These are phyloP conservation scores for Helicolenus hilgendorfi DNA, from an alignment of 2,797 vertebrate species.

Conservation along the genomic window DNA sequence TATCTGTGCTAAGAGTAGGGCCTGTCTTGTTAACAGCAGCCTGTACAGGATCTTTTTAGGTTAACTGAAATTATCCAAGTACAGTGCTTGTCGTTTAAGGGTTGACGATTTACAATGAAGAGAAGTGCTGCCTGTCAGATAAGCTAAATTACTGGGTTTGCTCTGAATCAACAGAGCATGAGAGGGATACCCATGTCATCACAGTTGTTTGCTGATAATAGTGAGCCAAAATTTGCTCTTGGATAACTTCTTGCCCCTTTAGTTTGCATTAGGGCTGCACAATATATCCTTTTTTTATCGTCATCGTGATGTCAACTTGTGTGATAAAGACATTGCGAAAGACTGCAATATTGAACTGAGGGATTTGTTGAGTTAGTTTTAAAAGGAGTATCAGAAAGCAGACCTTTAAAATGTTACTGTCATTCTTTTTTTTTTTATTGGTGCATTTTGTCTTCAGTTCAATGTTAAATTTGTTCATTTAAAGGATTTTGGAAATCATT, in stretches of 20 bases:
- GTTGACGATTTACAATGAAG: not conserved
- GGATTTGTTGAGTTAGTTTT: no score
- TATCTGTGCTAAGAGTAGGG: conserved; percentile 48
- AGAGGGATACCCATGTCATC: not conserved
- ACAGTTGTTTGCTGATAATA: not conserved
- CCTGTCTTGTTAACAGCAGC: conserved; percentile 44
- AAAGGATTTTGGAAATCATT: no score
- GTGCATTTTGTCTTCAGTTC: no score
- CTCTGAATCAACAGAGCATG: not conserved
- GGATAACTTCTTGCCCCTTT: not conserved
- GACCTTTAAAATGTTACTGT: no score
- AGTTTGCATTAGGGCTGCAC: not conserved
- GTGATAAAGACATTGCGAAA: no score
- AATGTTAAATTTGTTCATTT: no score
- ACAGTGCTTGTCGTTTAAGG: not conserved
- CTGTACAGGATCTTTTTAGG: not conserved
- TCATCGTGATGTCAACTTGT: no score
- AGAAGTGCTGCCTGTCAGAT: not conserved
- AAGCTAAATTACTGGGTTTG: not conserved
- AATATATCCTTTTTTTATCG: no score
- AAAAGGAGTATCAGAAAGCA: no score
- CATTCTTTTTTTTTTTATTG: no score
- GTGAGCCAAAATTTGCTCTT: not conserved
- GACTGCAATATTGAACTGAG: no score
- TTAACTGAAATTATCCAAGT: not conserved